Conservation (phyloP, 2,888 invertebrate genomes). For the Tipula vernalis region DNA sequence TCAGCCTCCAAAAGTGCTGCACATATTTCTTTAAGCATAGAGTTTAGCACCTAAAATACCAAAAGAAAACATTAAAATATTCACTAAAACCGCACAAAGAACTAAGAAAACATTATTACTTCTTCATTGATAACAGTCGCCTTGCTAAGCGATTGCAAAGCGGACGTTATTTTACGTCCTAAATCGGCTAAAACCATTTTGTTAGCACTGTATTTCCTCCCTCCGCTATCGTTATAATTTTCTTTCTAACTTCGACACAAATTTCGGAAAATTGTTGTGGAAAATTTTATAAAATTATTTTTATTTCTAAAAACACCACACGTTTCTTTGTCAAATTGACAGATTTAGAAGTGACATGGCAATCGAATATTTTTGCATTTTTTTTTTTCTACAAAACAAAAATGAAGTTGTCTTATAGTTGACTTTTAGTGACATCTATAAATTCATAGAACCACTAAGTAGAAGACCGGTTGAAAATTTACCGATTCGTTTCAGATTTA, state of each 20-base stretch:
- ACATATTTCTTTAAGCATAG: conserved; percentile 98
- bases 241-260: not conserved
- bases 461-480: too few relatives aligned
- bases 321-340: conserved; percentile 8
- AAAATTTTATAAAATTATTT: not conserved
- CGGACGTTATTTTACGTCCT: conserved; percentile 97
- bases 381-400: not conserved
- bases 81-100: conserved; percentile 12
- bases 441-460: not conserved
- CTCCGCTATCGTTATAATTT: not conserved
- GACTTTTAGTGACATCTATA: not conserved
- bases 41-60: conserved; percentile 74
- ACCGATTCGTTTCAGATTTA: too few relatives aligned
- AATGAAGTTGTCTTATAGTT: not conserved
- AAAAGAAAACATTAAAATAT: conserved; percentile 6
- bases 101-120: conserved; percentile 40
- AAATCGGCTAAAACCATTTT: conserved; percentile 98
- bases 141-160: conserved; percentile 92
- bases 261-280: not conserved
- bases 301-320: not conserved
- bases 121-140: conserved; percentile 98
- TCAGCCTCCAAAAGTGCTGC: conserved; percentile 95
- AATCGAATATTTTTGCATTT: not conserved
- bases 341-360: not conserved
- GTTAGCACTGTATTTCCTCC: not conserved